Evolutionary conservation across 2,797 vertebrate species (phyloP).

Genomic region (Propithecus perrieri): DNA sequence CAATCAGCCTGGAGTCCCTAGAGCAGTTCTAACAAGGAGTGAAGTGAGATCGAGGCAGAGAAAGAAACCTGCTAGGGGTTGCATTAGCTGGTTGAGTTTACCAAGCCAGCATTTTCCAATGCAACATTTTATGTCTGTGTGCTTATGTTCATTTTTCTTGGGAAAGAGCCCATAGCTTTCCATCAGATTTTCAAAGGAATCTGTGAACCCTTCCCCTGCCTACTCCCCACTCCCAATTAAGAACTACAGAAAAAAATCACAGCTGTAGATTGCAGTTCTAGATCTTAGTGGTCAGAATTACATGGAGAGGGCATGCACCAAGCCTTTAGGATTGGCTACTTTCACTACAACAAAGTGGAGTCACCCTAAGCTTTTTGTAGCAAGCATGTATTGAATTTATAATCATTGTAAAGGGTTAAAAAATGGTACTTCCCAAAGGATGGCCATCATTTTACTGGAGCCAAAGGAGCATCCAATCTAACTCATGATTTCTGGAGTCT

Average conservation of each 20-base stretch:
- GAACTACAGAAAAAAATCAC: neutral
- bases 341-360: neutral
- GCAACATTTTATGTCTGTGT: neutral
- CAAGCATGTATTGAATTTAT: neutral
- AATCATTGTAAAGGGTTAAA: neutral
- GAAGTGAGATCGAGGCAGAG: neutral
- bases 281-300: neutral
- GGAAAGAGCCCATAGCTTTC: neutral
- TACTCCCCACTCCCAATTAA: neutral
- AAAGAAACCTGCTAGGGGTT: neutral
- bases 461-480: neutral
- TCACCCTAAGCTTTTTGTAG: neutral
- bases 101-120: neutral
- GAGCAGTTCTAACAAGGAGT: neutral
- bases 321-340: neutral
- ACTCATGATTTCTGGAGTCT: neutral
- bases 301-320: neutral
- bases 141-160: neutral
- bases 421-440: neutral
- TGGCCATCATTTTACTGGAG: neutral
- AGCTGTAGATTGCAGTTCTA: neutral
- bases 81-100: neutral
- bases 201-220: neutral
- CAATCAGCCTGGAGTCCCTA: neutral
- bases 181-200: neutral